Evolutionary conservation across 1,140 invertebrate species (phyloP), one percentile per base, ranked within the genome.

Genomic region (Cherax quadricarinatus): DNA sequence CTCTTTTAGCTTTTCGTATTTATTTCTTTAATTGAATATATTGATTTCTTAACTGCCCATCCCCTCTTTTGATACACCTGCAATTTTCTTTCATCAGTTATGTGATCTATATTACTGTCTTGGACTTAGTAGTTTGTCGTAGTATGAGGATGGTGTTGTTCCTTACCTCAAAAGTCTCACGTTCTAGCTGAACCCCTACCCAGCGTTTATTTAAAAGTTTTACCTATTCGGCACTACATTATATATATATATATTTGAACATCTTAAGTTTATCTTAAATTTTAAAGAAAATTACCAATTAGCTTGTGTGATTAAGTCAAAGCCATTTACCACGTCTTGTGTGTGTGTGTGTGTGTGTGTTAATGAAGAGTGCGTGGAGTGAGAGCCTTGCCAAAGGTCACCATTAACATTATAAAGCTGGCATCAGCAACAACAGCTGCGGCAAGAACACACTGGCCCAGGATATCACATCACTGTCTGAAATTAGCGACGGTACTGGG

Each of bases 271-370:
- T 75, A 75, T n/a, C 24, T 75, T 21, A n/a, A 57, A 83, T 16
- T 83, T 60, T 24, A 53, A 86, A 86, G 84, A 86, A 86, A 86
- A 86, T 86, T 86, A 62, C 60, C 84, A 86, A 86, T 86, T 48
- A 86, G 73, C 24, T 86, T 62, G 57, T 70, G 60, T 86, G 84
- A 86, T 86, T 86, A 86, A 86, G 66, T 18, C n/a, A n/a, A 41
- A 86, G 70, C 70, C n/a, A 75, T 6, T 24, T 75, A 75, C n/a
- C 70, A 75, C 70, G 30, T 30, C 70, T 75, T 87, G 85, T 86
- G 24, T 24, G 85, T 86, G 66, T 73, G 62, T 51, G 85, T 73
- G 85, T 49, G 48, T 30, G 85, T 73, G 57, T 53, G 57, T 85
- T 84, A 84, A 84, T 84, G 82, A 84, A 84, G 82, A 84, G 82